A percentile compares a stretch with the other conserved stretches of the same genome.
These are phyloP conservation scores for Lordiphosa mommai DNA, from an alignment of 1,140 invertebrate genomes.

Conservation along the genomic window DNA sequence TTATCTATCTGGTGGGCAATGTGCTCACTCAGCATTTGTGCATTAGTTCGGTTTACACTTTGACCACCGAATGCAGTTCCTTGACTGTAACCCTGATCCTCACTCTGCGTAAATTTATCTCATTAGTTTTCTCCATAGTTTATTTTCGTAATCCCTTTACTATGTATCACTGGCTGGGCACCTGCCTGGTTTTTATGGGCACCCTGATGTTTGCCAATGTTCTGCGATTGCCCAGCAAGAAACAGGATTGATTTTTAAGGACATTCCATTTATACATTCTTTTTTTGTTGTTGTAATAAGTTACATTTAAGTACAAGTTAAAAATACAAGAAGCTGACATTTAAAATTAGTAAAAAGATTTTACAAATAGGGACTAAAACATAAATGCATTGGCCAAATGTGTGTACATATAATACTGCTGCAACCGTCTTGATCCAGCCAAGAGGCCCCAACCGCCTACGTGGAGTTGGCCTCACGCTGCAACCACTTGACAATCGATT, in stretches of 20 bases:
- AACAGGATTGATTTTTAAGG: slow-evolving; percentile 22
- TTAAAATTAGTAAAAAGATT: slow-evolving; percentile 34
- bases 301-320: slow-evolving; percentile 74
- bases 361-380: slow-evolving; percentile 42
- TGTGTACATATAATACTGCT: slow-evolving; percentile 52
- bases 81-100: slow-evolving; percentile 97
- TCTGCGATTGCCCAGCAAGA: slow-evolving; percentile 13
- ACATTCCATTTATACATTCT: slow-evolving; percentile 40
- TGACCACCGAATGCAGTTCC: slow-evolving; percentile 96
- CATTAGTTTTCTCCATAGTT: slow-evolving; percentile 95
- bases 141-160: slow-evolving; percentile 98
- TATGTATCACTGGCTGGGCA: slow-evolving; percentile 94
- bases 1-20: slow-evolving; percentile 91
- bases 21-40: slow-evolving; percentile 96
- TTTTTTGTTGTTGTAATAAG: no score
- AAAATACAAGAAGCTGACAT: slow-evolving; percentile 45
- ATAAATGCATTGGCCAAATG: slow-evolving; percentile 45
- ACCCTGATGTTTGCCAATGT: slow-evolving; percentile 89
- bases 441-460: slow-evolving; percentile 12
- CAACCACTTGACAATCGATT: slow-evolving; percentile 87
- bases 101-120: slow-evolving; percentile 97
- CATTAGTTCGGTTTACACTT: slow-evolving; percentile 95
- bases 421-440: slow-evolving; percentile 38
- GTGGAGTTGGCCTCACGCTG: slow-evolving; percentile 29
- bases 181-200: slow-evolving; percentile 93